Percentiles rank a stretch among this genome's conserved stretches.
Conservation (phyloP, 2,797 vertebrate species). For the Rachycentron canadum region DNA sequence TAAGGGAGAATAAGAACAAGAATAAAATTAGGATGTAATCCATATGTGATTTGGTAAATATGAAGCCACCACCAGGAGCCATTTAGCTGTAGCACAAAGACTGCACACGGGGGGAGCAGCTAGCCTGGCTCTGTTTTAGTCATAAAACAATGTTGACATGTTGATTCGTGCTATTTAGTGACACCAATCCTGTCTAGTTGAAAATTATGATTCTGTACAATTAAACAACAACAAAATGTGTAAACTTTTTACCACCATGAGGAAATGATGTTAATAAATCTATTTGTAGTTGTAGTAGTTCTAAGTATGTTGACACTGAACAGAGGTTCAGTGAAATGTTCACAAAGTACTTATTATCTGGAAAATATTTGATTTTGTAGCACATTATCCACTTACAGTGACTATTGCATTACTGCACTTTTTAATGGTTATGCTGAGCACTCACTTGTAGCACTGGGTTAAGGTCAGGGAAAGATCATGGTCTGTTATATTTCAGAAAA, state of each 20-base stretch:
- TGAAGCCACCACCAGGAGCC: neutral
- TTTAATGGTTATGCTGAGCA: too few species aligned
- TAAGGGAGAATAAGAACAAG: neutral
- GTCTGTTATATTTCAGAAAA: too few species aligned
- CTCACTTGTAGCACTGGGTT: too few species aligned
- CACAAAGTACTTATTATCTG: too few species aligned
- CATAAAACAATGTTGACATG: neutral
- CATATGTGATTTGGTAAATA: neutral
- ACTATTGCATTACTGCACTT: too few species aligned
- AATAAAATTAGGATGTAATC: constrained; percentile 6
- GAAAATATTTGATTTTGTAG: too few species aligned
- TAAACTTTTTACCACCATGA: neutral
- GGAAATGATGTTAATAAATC: neutral
- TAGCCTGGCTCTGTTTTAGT: neutral
- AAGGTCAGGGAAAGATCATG: too few species aligned
- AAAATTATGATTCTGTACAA: neutral
- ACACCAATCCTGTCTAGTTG: neutral
- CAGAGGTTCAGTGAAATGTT: too few species aligned
- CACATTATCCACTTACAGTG: too few species aligned
- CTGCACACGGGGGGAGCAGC: neutral
- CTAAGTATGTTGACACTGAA: neutral
- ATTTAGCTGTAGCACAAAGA: neutral
- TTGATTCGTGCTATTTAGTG: neutral
- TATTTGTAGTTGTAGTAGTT: too few species aligned
- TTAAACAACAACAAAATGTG: neutral